phyloP scores from a whole-genome alignment of 2,113 vertebrate species.

The Microcebus murinus region DNA sequence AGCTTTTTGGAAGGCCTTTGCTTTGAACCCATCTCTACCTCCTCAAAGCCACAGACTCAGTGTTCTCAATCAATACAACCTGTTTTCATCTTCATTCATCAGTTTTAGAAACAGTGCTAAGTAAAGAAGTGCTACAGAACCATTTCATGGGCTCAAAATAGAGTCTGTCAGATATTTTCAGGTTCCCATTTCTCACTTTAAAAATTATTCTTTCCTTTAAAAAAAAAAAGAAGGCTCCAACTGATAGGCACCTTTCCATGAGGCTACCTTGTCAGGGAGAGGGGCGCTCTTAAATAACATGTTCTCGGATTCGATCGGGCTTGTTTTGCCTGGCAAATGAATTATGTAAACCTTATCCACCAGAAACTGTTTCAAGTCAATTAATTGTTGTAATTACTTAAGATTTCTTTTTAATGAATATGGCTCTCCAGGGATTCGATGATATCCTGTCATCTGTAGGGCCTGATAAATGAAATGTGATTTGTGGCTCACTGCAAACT shows the following conservation, averaged over 20 bases:
- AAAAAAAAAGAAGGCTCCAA: background rate
- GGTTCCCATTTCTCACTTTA: slow-evolving; percentile 19
- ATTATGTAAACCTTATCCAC: slow-evolving; percentile 94
- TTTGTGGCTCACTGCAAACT: slow-evolving; percentile 88
- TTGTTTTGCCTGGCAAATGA: slow-evolving; percentile 93
- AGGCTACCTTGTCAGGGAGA: background rate
- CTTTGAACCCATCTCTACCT: background rate
- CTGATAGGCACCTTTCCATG: background rate
- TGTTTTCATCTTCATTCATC: background rate
- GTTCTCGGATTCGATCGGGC: slow-evolving; percentile 80
- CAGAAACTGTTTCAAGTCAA: slow-evolving; percentile 93
- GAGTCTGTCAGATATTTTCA: background rate
- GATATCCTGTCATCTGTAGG: slow-evolving; percentile 91
- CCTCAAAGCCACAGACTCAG: background rate
- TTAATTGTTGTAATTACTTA: slow-evolving; percentile 96
- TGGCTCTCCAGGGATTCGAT: slow-evolving; percentile 90
- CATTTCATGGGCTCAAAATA: background rate
- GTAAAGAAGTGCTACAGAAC: background rate
- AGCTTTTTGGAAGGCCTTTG: background rate
- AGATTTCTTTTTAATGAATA: slow-evolving; percentile 96
- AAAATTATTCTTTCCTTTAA: slow-evolving; percentile 17
- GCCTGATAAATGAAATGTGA: slow-evolving; percentile 92
- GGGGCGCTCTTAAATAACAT: slow-evolving; percentile 73
- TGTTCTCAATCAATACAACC: background rate
- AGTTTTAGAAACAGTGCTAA: background rate